Conservation (phyloP, 2,888 invertebrate species). For the Drosophila diplacantha region DNA sequence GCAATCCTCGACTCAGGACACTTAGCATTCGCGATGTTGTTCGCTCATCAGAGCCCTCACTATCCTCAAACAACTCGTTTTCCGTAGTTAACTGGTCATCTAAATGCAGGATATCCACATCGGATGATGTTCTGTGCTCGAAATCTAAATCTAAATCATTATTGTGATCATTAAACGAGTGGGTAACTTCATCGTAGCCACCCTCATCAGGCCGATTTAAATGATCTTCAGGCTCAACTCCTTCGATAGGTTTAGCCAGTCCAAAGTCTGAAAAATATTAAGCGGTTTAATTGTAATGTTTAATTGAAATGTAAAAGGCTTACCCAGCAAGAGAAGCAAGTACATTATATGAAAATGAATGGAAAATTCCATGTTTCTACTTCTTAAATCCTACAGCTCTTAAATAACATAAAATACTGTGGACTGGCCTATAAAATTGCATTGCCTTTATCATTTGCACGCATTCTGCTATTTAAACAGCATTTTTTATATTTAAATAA, state of each 20-base stretch:
- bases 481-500: background rate
- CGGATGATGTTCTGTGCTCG: background rate
- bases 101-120: background rate
- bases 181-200: background rate
- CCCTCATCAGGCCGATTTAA: background rate
- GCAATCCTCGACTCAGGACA: background rate
- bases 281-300: background rate
- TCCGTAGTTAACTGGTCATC: conserved; percentile 2
- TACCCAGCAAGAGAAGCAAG: conserved; percentile 1
- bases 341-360: background rate
- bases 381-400: background rate
- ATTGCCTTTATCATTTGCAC: background rate
- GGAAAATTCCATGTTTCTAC: background rate
- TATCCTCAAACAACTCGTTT: background rate
- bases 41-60: background rate
- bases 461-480: conserved; percentile 18
- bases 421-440: background rate
- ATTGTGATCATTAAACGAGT: background rate
- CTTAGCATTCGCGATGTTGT: conserved; percentile 6
- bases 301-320: background rate
- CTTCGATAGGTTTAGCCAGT: background rate
- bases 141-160: background rate
- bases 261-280: background rate
- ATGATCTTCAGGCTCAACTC: background rate
- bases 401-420: conserved; percentile 16